Evolutionary conservation across 2,113 vertebrate species (phyloP), one percentile per base, ranked within the genome.

Genomic region (Odontesthes bonariensis): DNA sequence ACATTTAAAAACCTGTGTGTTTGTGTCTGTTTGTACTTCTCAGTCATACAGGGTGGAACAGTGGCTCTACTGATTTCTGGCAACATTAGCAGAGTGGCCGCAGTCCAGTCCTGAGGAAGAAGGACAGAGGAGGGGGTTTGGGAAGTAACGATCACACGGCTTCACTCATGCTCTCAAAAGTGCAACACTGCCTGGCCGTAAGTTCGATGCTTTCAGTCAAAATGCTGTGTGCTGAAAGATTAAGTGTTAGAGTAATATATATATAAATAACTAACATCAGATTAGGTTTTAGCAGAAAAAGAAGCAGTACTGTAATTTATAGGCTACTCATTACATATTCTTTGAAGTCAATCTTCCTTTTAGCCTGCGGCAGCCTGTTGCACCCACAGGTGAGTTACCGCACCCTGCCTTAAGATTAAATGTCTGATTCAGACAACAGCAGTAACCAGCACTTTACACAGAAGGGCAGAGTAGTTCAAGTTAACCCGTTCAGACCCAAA

Each of bases 161-260:
- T 55, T 78, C 72, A 83, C 72, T 77, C 72, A 86, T 91, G 89
- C 64, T 82, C 49, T 79, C 70, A 67, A 71, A 75, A 76, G 86
- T 77, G 35, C 16, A 49, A 55, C 32, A 6, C 52, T 13, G 11
- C 47, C 54, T 40, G 33, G 1, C 31, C 42, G 47, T 65, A 33
- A 70, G 56, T 55, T 65, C 1, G 53, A 74, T 49, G 14, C 19
- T 54, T 58, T 61, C 17, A n/a, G 16, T 72, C 31, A 44, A 69
- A 65, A 4, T 40, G 32, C 14, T 33, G 16, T 58, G 27, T 33
- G 13, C 4, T 40, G 19, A 68, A 64, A 27, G n/a, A 6, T 56
- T 40, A 0, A 47, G 40, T 22, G 40, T 42, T 20, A 56, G 27
- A 27, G 27, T 27, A 27, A 27, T 27, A 27, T 27, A 27, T 3